Evolutionary conservation across 2,797 vertebrate species (phyloP), one percentile per base, ranked within the genome.

Genomic region (Champsocephalus esox): DNA sequence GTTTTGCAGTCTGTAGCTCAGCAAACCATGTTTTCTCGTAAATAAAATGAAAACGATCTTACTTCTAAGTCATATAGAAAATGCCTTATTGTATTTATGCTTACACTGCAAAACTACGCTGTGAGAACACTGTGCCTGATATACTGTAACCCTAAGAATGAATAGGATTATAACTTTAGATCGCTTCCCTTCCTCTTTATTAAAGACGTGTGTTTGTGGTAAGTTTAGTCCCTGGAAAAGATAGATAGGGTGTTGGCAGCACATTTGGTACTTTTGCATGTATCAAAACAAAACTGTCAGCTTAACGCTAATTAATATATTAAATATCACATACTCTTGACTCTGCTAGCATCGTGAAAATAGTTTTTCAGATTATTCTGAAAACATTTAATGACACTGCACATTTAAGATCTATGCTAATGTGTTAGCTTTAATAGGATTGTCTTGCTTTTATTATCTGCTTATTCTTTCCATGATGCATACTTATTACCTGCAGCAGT

Each of bases 401-500:
- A 77, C 68, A 62, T 70, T 6, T 60, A 77, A 77, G 75, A 79
- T 71, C 79, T 69, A 32, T 13, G 49, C 17, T 12, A 55, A 59
- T 80, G 75, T 76, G 17, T 46, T 54, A 77, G 55, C 41, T 77
- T 52, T 75, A 28, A 55, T 71, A 81, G 17, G 79, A 70, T 71
- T 77, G 52, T 54, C 0, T 55, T n/a, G 24, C 14, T 17, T 70
- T 32, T 32, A 14, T 32, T 46, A 17, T 73, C 66, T 61, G 21
- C 49, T 43, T 58, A 14, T 64, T 73, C 16, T 70, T 50, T 63
- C 38, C 21, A 58, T 17, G 13, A 46, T 9, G 44, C 45, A 70
- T 71, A 68, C 68, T 60, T 58, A 49, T 84, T 80, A 83, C 69
- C 73, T 80, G 59, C 3, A 24, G 61, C 66, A 70, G 44, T 71